These are phyloP conservation scores for Xanthia icteritia DNA, from an alignment of 2,888 invertebrate species.

Conservation along the genomic window DNA sequence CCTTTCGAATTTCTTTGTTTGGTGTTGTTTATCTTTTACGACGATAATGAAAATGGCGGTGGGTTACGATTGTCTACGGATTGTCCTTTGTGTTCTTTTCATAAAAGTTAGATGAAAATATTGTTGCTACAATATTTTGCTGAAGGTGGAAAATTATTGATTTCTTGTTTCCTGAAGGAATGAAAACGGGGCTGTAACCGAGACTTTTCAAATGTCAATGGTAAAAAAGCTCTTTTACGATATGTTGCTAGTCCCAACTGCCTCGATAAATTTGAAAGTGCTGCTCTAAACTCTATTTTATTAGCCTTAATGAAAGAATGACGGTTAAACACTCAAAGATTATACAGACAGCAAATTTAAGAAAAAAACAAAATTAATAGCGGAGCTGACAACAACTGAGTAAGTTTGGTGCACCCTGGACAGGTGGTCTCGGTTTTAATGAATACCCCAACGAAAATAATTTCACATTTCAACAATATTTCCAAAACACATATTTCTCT, in stretches of 20 bases:
- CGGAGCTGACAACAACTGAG: too few relatives aligned
- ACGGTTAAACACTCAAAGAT: too few relatives aligned
- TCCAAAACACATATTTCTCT: conserved; percentile 18
- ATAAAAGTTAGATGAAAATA: conserved; percentile 14
- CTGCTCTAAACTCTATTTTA: background rate
- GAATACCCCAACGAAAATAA: background rate
- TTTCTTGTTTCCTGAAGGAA: conserved; percentile 9
- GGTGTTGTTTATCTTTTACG: conserved; percentile 55
- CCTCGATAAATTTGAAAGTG: background rate
- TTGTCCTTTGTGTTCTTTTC: conserved; percentile 33
- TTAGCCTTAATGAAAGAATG: background rate
- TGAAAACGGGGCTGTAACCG: background rate
- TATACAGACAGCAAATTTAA: too few relatives aligned
- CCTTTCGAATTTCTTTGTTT: conserved; percentile 48
- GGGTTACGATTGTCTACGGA: conserved; percentile 29
- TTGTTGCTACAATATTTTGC: background rate
- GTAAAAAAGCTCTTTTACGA: background rate
- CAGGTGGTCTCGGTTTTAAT: background rate
- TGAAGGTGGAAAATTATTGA: conserved; percentile 1
- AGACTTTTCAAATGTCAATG: background rate
- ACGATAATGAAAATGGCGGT: conserved; percentile 48
- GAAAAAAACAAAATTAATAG: too few relatives aligned
- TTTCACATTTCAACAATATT: conserved; percentile 23
- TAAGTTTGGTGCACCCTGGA: too few relatives aligned
- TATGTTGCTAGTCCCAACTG: too few relatives aligned